Percentiles rank a stretch among this genome's conserved stretches.
phyloP scores from a whole-genome alignment of 92 coral and sea anemone genomes.

The Epizoanthus scotinus region DNA sequence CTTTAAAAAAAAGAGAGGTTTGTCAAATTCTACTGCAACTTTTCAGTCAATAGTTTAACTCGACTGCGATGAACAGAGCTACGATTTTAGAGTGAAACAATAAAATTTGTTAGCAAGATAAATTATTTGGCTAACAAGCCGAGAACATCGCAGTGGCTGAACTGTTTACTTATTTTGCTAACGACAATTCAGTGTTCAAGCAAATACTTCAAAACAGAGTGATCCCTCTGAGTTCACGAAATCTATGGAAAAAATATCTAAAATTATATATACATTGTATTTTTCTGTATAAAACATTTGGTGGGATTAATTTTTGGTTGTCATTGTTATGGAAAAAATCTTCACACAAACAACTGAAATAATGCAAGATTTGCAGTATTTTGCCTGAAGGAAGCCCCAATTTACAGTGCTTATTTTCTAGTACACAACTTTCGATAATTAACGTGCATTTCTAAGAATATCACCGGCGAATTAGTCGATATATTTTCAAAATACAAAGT shows the following conservation, averaged over 20 bases:
- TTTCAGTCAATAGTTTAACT: too few relatives aligned
- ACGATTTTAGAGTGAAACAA: too few relatives aligned
- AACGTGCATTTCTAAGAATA: neutral
- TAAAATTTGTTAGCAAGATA: too few relatives aligned
- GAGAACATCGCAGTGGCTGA: neutral
- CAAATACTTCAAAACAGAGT: neutral
- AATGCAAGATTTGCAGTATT: neutral
- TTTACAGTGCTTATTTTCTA: neutral
- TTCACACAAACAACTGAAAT: neutral
- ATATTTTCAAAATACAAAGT: neutral
- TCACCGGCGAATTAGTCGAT: neutral
- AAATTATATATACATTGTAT: neutral
- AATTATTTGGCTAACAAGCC: too few relatives aligned
- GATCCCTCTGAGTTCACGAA: neutral
- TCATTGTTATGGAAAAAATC: too few relatives aligned
- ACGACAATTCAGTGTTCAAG: neutral
- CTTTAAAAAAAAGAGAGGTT: too few relatives aligned
- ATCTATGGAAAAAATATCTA: neutral
- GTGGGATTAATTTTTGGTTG: too few relatives aligned
- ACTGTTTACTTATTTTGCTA: neutral
- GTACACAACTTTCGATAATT: conserved; percentile 1
- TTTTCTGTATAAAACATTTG: too few relatives aligned
- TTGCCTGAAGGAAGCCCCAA: neutral
- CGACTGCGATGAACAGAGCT: too few relatives aligned
- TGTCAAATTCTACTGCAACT: too few relatives aligned